Base-by-base conservation (phyloP, 2,888 invertebrate species). In the Papilio demoleus region DNA sequence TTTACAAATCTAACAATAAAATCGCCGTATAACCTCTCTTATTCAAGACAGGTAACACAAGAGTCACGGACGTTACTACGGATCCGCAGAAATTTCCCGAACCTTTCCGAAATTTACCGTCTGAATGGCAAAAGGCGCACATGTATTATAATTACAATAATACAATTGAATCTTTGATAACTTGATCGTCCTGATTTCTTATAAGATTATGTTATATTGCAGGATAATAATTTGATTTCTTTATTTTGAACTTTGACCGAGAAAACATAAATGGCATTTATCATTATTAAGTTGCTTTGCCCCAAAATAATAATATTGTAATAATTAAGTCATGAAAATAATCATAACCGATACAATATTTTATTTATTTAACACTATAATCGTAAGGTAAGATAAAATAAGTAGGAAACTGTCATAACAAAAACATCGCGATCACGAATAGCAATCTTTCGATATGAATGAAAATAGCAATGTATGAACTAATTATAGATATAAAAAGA, bases 41-140 rank as follows among this genome's bases (percentile, higher is more conserved):
- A 8, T 65, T 65, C 45, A 24, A 56, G 17, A 58, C 36, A 47
- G 24, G 31, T 68, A 22, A 34, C 14, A 40, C 45, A 58, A 36
- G 12, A 59, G n/a, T 34, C 19, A 14, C 14, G 47, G 47, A 47
- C 36, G 59, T 36, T 45, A 31, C n/a, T 19, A 58, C 50, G 47
- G 63, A 47, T 38, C 36, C 27, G 38, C 17, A 68, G 68, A 68
- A 68, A n/a, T 50, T 65, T 65, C 68, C 60, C 60, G 65, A 68
- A 68, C 53, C 31, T 24, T 14, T 1, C 4, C n/a, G 59, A 14
- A 38, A 36, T 60, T 9, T 42, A 24, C n/a, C 22, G 38, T 11
- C 31, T 6, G 31, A 31, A 31, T 31, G 31, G 4, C 19, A n/a
- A 9, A n/a, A 9, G 22, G 6, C 36, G n/a, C 12, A 38, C 8